Evolutionary conservation across 2,113 vertebrate species (phyloP), one percentile per base, ranked within the genome.

Genomic region (Campylomormyrus numenius): DNA sequence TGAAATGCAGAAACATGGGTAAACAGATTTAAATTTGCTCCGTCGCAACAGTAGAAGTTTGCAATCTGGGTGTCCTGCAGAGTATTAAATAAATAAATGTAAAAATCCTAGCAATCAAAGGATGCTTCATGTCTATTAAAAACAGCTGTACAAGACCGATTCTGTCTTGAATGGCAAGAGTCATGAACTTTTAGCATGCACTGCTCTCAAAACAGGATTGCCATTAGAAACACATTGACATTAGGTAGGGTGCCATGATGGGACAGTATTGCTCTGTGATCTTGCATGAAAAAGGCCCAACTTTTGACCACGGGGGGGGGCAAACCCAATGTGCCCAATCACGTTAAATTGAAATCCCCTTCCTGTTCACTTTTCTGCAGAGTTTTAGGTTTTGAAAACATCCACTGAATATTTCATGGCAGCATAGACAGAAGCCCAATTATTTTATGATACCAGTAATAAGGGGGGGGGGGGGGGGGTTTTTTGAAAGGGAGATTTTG

Each of bases 191-290:
- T 62, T 53, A 53, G 35, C 48, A 13, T 21, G 46, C 46, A 10
- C 80, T 31, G n/a, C 42, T 85, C 31, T 85, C 7, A 53, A 85
- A 89, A n/a, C 50, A 58, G 83, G 42, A 46, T 27, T 48, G 21
- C 48, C 42, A 35, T 58, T 62, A 48, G 42, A 17, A 66, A 27
- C 15, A 58, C 42, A 24, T 4, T n/a, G 52, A 45, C 13, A 13
- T 62, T 62, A 46, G 56, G 35, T 31, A 19, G 31, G 56, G 77
- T 85, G 89, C 31, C 89, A 66, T 90, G 42, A 86, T 66, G 85
- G 3, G 42, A 62, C 21, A 90, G 27, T 31, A 62, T 9, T 53
- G 31, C 8, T 85, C 62, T 62, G 39, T 62, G 50, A 62, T 85
- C 80, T 17, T 62, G 89, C 13, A 53, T 48, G 17, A 84, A 85